Evolutionary conservation across 1,140 invertebrate genomes (phyloP), one percentile per base, ranked within the genome.

Genomic region (Drosophila tristis): DNA sequence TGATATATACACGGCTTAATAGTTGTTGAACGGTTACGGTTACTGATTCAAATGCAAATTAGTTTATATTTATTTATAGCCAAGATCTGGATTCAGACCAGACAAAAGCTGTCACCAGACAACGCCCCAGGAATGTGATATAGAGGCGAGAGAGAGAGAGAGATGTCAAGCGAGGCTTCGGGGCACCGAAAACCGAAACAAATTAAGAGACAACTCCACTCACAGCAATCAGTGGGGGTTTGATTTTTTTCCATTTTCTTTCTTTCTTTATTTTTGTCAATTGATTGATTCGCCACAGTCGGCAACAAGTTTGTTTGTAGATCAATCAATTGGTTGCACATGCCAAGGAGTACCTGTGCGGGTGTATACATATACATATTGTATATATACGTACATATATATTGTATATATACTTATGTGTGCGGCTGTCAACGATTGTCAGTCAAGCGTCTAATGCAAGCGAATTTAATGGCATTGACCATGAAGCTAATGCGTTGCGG

Each of bases 291-390:
- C 55, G 80, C 72, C 43, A 84, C 80, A 76, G 63, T 82, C 48
- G 71, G 65, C 67, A 35, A 53, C 45, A 25, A 66, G 48, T 57
- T 70, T 56, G 39, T 20, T 39, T 71, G 68, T 48, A 81, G 68
- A 81, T 85, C 78, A 81, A 86, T 86, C 81, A 86, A 86, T 81
- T 80, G 63, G 79, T 49, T 70, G 44, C 74, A 74, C 70, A 82
- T 72, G 68, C 49, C 60, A 25, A 43, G 48, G 51, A 45, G 29
- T 58, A 77, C 65, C 74, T 78, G 57, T 57, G 53, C 43, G 31
- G 58, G 58, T 70, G 57, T 56, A 20, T 20, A 20, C 20, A 20
- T 20, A 20, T 2, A 20, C 2, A 20, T 58, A 29, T 26, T 2
- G 29, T 31, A 47, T 29, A 31, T 45, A 23, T 31, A 43, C 53